Percentiles rank a stretch among this genome's conserved stretches.
phyloP scores from a whole-genome alignment of 2,888 invertebrate genomes.

The Lordiphosa andalusiaca region DNA sequence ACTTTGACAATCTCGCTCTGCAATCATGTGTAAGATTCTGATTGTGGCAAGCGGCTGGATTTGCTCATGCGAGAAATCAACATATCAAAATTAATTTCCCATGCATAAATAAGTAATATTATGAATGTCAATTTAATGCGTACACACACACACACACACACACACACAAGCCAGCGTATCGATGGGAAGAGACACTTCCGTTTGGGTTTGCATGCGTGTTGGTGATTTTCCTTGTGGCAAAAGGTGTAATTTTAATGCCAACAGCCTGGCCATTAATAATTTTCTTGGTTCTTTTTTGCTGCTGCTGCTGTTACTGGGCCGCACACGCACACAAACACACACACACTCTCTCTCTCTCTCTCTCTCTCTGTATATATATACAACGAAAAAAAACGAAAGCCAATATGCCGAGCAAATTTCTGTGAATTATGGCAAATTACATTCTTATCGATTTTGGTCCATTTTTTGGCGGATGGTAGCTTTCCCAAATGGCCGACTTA shows the following conservation, averaged over 20 bases:
- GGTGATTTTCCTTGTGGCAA: constrained; percentile 24
- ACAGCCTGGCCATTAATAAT: constrained; percentile 63
- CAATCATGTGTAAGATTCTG: constrained; percentile 9
- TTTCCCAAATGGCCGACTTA: too few species aligned
- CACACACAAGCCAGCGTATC: constrained; percentile 2
- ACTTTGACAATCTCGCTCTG: too few species aligned
- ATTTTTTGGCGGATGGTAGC: constrained; percentile 24
- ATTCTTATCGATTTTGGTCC: constrained; percentile 75
- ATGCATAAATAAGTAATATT: constrained; percentile 69
- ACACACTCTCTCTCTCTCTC: too few species aligned
- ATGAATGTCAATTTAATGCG: constrained; percentile 71
- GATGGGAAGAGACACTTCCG: not conserved
- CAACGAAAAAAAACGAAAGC: constrained; percentile 35
- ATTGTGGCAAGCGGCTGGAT: constrained; percentile 27
- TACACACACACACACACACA: constrained; percentile 19
- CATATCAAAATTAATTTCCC: constrained; percentile 73
- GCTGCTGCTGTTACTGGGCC: constrained; percentile 21
- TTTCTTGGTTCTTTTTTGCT: constrained; percentile 18
- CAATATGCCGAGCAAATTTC: constrained; percentile 70
- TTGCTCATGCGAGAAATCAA: constrained; percentile 69
- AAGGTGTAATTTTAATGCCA: constrained; percentile 66
- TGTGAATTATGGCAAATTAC: constrained; percentile 77
- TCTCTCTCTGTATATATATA: constrained; percentile 6
- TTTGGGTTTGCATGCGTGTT: not conserved
- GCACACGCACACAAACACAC: constrained; percentile 6